Base-by-base conservation (phyloP, 2,797 vertebrate genomes). In the Notolepis coatsorum region DNA sequence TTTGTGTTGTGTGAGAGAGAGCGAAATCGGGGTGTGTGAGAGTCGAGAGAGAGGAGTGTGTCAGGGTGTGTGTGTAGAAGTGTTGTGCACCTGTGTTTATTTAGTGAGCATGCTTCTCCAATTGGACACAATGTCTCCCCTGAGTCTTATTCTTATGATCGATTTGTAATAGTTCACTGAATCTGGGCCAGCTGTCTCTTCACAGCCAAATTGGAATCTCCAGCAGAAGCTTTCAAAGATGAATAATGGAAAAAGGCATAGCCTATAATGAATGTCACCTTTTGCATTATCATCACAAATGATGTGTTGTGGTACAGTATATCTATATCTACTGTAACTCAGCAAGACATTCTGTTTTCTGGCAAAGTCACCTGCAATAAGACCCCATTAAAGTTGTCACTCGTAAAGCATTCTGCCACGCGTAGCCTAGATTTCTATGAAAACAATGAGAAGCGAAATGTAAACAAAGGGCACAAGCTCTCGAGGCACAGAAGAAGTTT, bases 141-240 rank as follows among this genome's bases (percentile, higher is more conserved):
- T 0, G 50, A 75, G 76, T 61, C 63, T 48, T 48, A 72, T 81
- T 73, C 53, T 53, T 68, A 4, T 73, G 74, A 82, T 88, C 67
- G 79, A 88, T 82, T 79, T 63, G 78, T 81, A 81, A 75, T 73
- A 85, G 82, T 73, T 80, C 72, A 71, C 61, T 84, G 81, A 83
- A 74, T 69, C 62, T 12, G 57, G 57, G 70, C 74, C 77, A 76
- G 73, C 35, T 60, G 57, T 79, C 56, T 49, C 65, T 71, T 82
- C 70, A 35, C 66, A 77, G 75, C 78, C 71, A 79, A 75, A 79
- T 73, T 80, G 72, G 65, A 85, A 71, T 71, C 77, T 75, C 50
- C 50, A 57, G 73, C 61, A 78, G 69, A 84, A 65, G 58, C 73
- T 72, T 85, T 80, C 54, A 79, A 67, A 78, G 68, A 37, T 63